Conservation (phyloP, 2,113 vertebrate genomes). For the Chiloscyllium plagiosum region DNA sequence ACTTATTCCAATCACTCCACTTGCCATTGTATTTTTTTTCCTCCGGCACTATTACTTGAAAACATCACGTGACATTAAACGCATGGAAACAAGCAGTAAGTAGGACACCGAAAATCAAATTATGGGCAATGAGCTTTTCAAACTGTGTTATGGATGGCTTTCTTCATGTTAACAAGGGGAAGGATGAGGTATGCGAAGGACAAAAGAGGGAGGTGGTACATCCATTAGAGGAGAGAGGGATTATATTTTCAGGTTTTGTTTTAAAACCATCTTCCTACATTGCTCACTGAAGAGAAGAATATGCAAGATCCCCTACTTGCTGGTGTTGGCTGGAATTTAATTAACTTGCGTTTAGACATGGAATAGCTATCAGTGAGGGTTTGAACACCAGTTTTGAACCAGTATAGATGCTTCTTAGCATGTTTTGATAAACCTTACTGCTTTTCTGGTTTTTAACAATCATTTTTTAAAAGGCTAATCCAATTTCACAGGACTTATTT, state of each 20-base stretch:
- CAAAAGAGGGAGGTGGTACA: not conserved
- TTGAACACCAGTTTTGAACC: not conserved
- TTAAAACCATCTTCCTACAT: not conserved
- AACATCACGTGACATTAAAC: conserved; percentile 81
- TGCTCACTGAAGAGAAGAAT: not conserved
- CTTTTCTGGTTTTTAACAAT: not conserved
- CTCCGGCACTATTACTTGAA: conserved; percentile 77
- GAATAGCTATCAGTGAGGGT: not conserved
- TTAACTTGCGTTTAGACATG: not conserved
- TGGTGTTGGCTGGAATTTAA: not conserved
- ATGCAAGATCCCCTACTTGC: not conserved
- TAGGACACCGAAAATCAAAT: conserved; percentile 37
- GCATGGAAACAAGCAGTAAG: conserved; percentile 79
- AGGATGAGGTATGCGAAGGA: not conserved
- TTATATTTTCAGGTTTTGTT: not conserved
- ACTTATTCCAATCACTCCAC: conserved; percentile 68
- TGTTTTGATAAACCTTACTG: not conserved
- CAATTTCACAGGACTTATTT: not conserved
- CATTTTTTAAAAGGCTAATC: not conserved
- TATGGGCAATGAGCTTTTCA: not conserved
- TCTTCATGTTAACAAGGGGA: not conserved
- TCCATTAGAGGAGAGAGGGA: not conserved
- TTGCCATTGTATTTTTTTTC: conserved; percentile 68
- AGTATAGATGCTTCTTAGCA: not conserved
- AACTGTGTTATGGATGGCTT: not conserved